Base-by-base conservation (phyloP, 2,888 invertebrate species). In the Acrobasis suavella region DNA sequence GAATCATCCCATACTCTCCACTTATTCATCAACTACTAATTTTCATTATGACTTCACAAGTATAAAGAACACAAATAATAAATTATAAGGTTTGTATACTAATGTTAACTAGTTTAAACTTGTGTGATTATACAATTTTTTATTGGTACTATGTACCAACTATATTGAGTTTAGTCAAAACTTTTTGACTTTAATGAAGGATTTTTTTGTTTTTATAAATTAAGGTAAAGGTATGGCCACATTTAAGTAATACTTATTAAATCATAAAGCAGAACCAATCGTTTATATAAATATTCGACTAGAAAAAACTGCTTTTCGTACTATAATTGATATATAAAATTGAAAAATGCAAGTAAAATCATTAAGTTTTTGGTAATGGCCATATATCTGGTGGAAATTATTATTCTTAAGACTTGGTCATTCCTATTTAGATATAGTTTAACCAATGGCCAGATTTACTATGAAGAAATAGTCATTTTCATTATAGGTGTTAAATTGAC, bases 131-230 rank as follows among this genome's bases (percentile, higher is more conserved):
- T 75, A 72, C 72, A 73, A 77, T 75, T 76, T 77, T 79, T 54
- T 46, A 76, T 86, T 82, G 85, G 84, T 87, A 86, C 87, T 80
- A 75, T 87, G 87, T 87, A 87, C 71, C 82, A 80, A 79, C 67
- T 72, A 60, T 72, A 60, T 69, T 62, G 12, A 38, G 16, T 55
- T 55, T 62, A 54, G 55, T 49, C 15, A 50, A 61, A 54, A 50
- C 49, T 55, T 62, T 39, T 52, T 62, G 38, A 22, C 50, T 8
- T 50, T 16, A 46, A 52, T 50, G 17, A 50, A 51, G 14, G 16
- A 55, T 12, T 14, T 55, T 61, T 54, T 50, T 55, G 16, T 54
- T 60, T 50, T 50, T 63, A 60, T 38, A 37, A 42, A 38, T 16
- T 58, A 50, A 58, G 58, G 2, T 58, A 50, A 32, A 50, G 62